Evolutionary conservation across 1,140 invertebrate species (phyloP), one percentile per base, ranked within the genome.

Genomic region (Zaprionus lachaisei): DNA sequence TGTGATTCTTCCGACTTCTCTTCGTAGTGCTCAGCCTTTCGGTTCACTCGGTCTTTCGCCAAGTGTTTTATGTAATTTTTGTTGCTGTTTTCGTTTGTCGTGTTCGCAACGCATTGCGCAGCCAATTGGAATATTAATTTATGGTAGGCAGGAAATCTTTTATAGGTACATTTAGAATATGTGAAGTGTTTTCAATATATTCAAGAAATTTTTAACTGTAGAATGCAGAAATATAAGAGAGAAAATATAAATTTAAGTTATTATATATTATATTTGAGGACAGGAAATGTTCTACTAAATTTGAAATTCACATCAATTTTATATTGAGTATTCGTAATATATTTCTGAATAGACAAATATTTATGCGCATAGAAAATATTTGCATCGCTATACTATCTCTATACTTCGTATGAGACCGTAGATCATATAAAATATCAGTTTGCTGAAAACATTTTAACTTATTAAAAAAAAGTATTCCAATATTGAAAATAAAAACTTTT

Each of bases 1-100:
- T 76, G 85, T 77, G 66, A 70, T 80, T 65, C 17, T 44, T 17
- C 49, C n/a, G 26, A 20, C 24, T n/a, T 28, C 54, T 11, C 4
- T 22, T 15, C 37, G 15, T 55, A 15, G 12, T 17, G 57, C 47
- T 80, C 63, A 34, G 31, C 62, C 69, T 57, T 58, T 81, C 41
- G 56, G 54, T 47, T 4, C 41, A 22, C 51, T 56, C 54, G 61
- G 11, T 57, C 73, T 58, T 56, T 51, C 11, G 37, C 28, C 71
- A 63, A 41, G 28, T 31, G 15, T 58, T 51, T 72, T 41, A 38
- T 61, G 22, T 49, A 62, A 47, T 44, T 62, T 60, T 68, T 60
- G 44, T 69, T 58, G 20, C 54, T 66, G 64, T 66, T 66, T 56
- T 66, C 22, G 62, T 55, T n/a, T 54, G 38, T 28, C 41, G n/a